These are phyloP conservation scores for Crocidura indochinensis DNA, from an alignment of 2,797 vertebrate species.

Conservation along the genomic window DNA sequence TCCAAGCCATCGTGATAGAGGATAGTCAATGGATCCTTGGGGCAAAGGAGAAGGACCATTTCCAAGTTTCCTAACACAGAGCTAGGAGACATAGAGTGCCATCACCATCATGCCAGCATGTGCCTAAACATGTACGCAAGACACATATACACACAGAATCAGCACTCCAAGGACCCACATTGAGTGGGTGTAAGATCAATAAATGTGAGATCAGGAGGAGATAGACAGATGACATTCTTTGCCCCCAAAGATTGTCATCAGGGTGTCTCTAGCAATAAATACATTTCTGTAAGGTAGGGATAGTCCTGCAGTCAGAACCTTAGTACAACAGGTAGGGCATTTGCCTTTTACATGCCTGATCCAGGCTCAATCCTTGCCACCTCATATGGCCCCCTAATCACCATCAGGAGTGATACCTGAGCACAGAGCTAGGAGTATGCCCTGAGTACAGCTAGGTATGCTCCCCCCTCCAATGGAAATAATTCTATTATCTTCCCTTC, in stretches of 20 bases:
- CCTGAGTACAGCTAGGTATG: too few species aligned
- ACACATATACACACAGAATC: not conserved
- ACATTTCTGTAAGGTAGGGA: conserved; percentile 8
- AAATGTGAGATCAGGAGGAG: not conserved
- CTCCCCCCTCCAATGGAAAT: not conserved
- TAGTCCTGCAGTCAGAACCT: not conserved
- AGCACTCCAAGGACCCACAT: too few species aligned
- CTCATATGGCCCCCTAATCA: too few species aligned
- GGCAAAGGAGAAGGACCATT: not conserved
- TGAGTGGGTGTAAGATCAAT: not conserved
- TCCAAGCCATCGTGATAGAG: not conserved
- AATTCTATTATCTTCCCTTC: not conserved
- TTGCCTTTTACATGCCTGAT: too few species aligned
- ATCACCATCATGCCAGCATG: not conserved
- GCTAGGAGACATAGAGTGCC: not conserved
- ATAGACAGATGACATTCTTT: not conserved
- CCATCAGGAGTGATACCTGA: too few species aligned
- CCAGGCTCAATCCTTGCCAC: too few species aligned
- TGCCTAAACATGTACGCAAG: not conserved
- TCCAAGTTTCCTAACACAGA: not conserved
- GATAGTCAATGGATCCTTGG: not conserved
- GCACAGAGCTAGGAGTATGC: too few species aligned
- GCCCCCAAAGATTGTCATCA: not conserved
- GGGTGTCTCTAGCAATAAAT: not conserved
- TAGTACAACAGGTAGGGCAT: too few species aligned